Base-by-base conservation (phyloP, 2,888 invertebrate species). In the Hypselothyrea guttata region DNA sequence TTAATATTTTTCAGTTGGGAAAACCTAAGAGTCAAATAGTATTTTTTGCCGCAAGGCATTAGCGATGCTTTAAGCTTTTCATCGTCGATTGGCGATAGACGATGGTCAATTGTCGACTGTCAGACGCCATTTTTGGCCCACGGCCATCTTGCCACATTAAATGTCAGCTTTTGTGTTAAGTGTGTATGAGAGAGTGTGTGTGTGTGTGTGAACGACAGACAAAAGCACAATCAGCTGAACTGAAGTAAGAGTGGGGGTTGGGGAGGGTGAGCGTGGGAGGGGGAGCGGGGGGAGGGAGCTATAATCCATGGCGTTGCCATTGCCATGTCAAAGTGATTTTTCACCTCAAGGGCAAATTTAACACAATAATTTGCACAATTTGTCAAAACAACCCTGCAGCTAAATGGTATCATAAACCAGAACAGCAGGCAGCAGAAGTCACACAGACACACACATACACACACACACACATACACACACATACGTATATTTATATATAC, bases 321-420 rank as follows among this genome's bases (percentile, higher is more conserved):
- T 22, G 64, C 61, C 71, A 75, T 81, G 82, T 84, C 82, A 82
- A 82, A 82, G 82, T 82, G 84, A 84, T 82, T 82, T 84, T 82
- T 84, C 71, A 82, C 82, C 84, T 84, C 81, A 81, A 79, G 86
- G 84, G 84, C 81, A 84, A 84, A 81, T 85, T 84, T 86, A 84
- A 86, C 86, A 82, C 84, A 86, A 86, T 86, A 86, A 86, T 84
- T 84, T 84, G 84, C 83, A 86, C 84, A 86, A 84, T 86, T 86
- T 86, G 86, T 86, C 82, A 86, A 81, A 86, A 83, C 84, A 86
- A 71, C 83, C 86, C 79, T 81, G 62, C 40, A 70, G 86, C 82
- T 75, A 83, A 71, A 75, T 84, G 78, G 75, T 71, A 74, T 71
- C 74, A 82, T 81, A 82, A 82, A 74, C 74, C 74, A 68, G 56